Evolutionary conservation across 2,888 invertebrate genomes (phyloP), one percentile per base, ranked within the genome.

Genomic region (Panzeria rudis): DNA sequence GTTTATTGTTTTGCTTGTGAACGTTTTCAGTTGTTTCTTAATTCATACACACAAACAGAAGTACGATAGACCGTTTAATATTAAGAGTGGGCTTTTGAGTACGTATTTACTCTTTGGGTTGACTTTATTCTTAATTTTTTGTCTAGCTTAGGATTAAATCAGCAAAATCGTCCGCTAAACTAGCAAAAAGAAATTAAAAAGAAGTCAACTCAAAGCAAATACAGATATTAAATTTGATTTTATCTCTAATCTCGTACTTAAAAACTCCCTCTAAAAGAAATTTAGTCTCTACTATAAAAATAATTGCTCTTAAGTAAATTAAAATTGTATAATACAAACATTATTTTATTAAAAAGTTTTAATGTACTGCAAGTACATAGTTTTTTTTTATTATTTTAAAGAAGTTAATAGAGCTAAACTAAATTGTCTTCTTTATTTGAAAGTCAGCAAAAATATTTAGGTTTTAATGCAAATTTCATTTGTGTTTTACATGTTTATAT

Each of bases 401-500:
- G 17, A 54, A 54, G 32, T 64, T 64, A 17, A 41, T n/a, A n/a
- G n/a, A n/a, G n/a, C n/a, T n/a, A n/a, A 64, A 38, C 66, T 62
- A 52, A 52, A 62, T n/a, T 35, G 17, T 56, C 13, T 25, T 59
- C 32, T 20, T 69, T 20, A 29, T 25, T 29, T 62, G 8, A 23
- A 8, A 41, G 35, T 2, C 20, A 29, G 41, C 41, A 41, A 71
- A 29, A 59, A 11, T n/a, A 6, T 47, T 8, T 76, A 38, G 38
- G 7, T 41, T 71, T 69, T 29, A 15, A 29, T 17, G 32, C 13
- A 38, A 78, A 52, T 41, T 54, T 68, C 41, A 38, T 75, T 64
- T 76, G 32, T 59, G 68, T 56, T 7, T 68, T 76, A 47, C 32
- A 44, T 69, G 15, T 78, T 7, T 56, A 32, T 44, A 44, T 66